Conservation (phyloP, 2,797 vertebrate species). For the Antennarius maculatus region DNA sequence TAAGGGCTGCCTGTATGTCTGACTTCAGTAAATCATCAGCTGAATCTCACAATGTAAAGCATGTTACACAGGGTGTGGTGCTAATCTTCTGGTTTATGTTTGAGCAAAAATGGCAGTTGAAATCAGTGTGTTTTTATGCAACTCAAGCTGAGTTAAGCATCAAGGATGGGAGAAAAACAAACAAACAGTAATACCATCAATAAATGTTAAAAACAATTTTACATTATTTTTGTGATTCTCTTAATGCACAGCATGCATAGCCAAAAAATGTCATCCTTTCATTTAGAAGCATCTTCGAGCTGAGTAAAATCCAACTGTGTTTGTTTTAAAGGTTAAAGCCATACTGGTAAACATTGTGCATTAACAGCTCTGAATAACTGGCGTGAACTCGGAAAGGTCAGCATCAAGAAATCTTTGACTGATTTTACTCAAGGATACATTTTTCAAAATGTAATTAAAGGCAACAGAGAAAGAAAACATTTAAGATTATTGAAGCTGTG, state of each 20-base stretch:
- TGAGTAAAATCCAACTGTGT: neutral
- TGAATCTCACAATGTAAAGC: neutral
- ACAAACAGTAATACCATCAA: constrained; percentile 12
- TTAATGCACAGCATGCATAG: too few relatives aligned
- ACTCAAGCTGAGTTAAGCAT: constrained; percentile 18
- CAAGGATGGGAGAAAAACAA: constrained; percentile 1
- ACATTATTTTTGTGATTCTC: neutral
- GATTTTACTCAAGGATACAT: constrained; percentile 35
- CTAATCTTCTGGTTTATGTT: neutral
- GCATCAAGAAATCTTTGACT: constrained; percentile 12
- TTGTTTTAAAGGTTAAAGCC: neutral
- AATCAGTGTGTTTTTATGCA: constrained; percentile 13
- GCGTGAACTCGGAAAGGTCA: constrained; percentile 3
- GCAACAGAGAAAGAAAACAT: constrained; percentile 29
- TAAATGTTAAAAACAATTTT: constrained; percentile 19
- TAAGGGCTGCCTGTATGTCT: neutral
- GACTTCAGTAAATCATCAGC: constrained; percentile 2
- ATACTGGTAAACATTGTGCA: neutral
- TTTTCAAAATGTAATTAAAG: constrained; percentile 60
- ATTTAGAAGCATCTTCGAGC: too few relatives aligned
- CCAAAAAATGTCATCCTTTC: too few relatives aligned
- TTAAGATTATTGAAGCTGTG: constrained; percentile 11
- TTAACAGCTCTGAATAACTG: neutral
- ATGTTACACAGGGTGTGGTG: neutral
- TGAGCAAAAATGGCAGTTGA: neutral